Conservation (phyloP, 2,888 invertebrate species). For the Agrotis segetum region DNA sequence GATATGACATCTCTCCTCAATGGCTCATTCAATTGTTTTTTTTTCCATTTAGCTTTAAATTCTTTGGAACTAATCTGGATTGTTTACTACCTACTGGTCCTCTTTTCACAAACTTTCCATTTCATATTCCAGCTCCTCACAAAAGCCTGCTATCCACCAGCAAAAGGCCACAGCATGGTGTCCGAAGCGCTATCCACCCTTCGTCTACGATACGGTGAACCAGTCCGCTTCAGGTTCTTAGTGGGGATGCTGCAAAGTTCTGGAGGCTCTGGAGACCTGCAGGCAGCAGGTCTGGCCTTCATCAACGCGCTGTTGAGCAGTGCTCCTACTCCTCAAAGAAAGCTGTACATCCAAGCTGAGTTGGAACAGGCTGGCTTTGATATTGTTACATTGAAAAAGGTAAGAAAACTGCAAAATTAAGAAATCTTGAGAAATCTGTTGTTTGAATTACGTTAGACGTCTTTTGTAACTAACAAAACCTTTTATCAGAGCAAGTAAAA, state of each 20-base stretch:
- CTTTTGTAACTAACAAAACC: too few species aligned
- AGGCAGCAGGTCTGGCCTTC: constrained; percentile 95
- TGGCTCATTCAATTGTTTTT: too few species aligned
- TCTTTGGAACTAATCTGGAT: too few species aligned
- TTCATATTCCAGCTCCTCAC: constrained; percentile 93
- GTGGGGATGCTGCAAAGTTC: constrained; percentile 96
- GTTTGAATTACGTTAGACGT: too few species aligned
- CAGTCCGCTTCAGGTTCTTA: constrained; percentile 97
- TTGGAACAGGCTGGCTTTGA: constrained; percentile 96
- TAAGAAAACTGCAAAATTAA: constrained; percentile 60
- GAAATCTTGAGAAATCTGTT: too few species aligned
- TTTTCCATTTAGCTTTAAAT: too few species aligned
- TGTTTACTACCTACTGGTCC: not conserved
- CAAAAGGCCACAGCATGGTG: constrained; percentile 95
- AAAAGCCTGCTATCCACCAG: constrained; percentile 94
- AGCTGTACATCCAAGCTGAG: constrained; percentile 96
- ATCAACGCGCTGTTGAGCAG: constrained; percentile 96
- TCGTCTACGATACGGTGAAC: constrained; percentile 96
- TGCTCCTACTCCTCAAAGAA: constrained; percentile 94
- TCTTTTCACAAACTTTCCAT: not conserved
- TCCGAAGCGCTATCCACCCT: constrained; percentile 97
- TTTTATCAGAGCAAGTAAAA: too few species aligned
- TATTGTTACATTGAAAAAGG: constrained; percentile 91
- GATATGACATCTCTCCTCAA: too few species aligned
- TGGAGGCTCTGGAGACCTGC: constrained; percentile 93